Evolutionary conservation across 2,888 invertebrate genomes (phyloP), one percentile per base, ranked within the genome.

Genomic region (Heterodera filipjevi): DNA sequence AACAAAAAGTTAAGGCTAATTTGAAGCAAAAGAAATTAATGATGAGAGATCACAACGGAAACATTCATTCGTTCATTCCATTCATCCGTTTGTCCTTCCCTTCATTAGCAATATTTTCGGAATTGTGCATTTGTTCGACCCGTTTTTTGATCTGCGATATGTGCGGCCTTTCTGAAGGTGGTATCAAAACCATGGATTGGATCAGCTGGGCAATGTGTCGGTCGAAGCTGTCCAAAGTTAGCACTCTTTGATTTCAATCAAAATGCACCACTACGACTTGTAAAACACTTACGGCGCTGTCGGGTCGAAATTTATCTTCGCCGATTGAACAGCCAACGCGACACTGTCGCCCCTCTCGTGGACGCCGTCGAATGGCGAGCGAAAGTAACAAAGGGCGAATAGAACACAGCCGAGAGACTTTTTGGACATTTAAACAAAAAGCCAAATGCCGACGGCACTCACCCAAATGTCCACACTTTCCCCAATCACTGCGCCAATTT

Each of bases 381-480:
- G 93, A 87, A 94, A 94, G 89, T 93, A 95, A 87, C 94, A 93
- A 90, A 95, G 91, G 0, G 95, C 94, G 90, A 94, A 95, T 35
- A 95, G 90, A 80, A 94, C 91, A 90, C 95, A 95, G 22, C 95
- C 95, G 82, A 95, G 91, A 77, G 94, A 94, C 95, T 93, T 88
- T n/a, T n/a, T n/a, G n/a, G n/a, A n/a, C n/a, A n/a, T n/a, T n/a
- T 70, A 49, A 30, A 59, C n/a, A 10, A 74, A 74, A 76, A 12
- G 46, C 30, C n/a, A 35, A 59, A 46, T 74, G 12, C 39, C 39
- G 12, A 77, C 19, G n/a, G n/a, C 71, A 84, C 89, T 88, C 90
- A 93, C 93, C 95, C 95, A 95, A 87, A 95, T 93, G 90, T 95
- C 95, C 53, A 94, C 94, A 83, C 94, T 91, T 90, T 95, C 94